Evolutionary conservation across 2,888 invertebrate genomes (phyloP), one percentile per base, ranked within the genome.

Genomic region (Iselma pallidipennis): DNA sequence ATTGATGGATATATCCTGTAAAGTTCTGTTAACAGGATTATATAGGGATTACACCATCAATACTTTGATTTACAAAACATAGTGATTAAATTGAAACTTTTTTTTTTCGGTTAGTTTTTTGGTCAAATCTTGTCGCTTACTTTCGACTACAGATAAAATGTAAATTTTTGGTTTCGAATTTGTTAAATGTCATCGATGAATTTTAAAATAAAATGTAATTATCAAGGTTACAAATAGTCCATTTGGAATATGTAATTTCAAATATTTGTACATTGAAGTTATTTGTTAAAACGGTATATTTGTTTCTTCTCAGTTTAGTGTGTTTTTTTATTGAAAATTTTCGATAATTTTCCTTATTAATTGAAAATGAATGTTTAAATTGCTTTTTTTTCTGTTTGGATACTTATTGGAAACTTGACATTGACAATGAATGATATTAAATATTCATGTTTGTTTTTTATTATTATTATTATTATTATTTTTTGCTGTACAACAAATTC

Each of bases 331-430:
- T n/a, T n/a, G n/a, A n/a, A n/a, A n/a, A n/a, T n/a, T n/a, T n/a
- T n/a, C n/a, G n/a, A n/a, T n/a, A n/a, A n/a, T n/a, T n/a, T n/a
- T n/a, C n/a, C n/a, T n/a, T n/a, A n/a, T n/a, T n/a, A n/a, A n/a
- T n/a, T n/a, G n/a, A n/a, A n/a, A n/a, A n/a, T n/a, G n/a, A n/a
- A n/a, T n/a, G n/a, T n/a, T n/a, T n/a, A n/a, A n/a, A n/a, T n/a
- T n/a, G n/a, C n/a, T n/a, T n/a, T n/a, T n/a, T n/a, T n/a, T n/a
- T n/a, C n/a, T n/a, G n/a, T 14, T 37, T 6, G 42, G 42, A 4
- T 37, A 37, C n/a, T 37, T 29, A 28, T 29, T n/a, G 19, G 26
- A 31, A 29, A n/a, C 51, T 29, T 51, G 51, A 51, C 51, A 51
- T 51, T 51, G 51, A 14, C 50, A 51, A 51, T 29, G 51, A n/a